Conservation (phyloP, 2,113 vertebrate species). For the Hyla sarda region DNA sequence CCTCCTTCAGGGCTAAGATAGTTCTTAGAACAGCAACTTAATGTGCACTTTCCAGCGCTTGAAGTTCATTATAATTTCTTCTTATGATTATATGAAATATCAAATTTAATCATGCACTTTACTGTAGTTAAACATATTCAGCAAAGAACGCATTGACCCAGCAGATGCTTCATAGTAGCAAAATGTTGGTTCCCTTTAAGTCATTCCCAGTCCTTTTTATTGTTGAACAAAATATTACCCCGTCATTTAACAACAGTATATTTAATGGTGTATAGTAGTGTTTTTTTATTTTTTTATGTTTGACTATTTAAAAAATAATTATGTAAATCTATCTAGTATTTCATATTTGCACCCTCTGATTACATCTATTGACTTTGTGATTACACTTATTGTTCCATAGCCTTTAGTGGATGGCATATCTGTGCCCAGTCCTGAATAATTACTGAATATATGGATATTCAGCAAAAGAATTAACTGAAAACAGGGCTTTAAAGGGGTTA, state of each 20-base stretch:
- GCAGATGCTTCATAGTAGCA: background rate
- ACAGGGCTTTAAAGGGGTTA: too few relatives aligned
- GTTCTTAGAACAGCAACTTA: conserved; percentile 12
- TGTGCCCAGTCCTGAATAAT: too few relatives aligned
- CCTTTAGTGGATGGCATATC: too few relatives aligned
- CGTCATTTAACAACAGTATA: too few relatives aligned
- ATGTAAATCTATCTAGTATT: background rate
- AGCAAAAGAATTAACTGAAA: too few relatives aligned
- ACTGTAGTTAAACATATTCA: background rate
- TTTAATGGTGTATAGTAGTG: too few relatives aligned
- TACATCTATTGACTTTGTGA: background rate
- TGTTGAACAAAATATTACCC: too few relatives aligned
- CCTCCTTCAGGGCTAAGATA: background rate
- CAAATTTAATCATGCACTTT: background rate
- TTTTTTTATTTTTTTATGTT: background rate
- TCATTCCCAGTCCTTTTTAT: too few relatives aligned
- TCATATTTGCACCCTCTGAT: background rate
- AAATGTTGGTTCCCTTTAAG: background rate
- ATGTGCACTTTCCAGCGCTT: conserved; percentile 3
- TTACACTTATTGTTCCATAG: too few relatives aligned
- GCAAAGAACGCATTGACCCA: background rate
- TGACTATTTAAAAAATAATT: background rate
- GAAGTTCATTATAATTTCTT: background rate
- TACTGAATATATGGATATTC: too few relatives aligned
- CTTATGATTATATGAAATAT: background rate